Percentiles rank a stretch among this genome's conserved stretches.
phyloP scores from a whole-genome alignment of 2,888 invertebrate species.

The Hyalella azteca region DNA sequence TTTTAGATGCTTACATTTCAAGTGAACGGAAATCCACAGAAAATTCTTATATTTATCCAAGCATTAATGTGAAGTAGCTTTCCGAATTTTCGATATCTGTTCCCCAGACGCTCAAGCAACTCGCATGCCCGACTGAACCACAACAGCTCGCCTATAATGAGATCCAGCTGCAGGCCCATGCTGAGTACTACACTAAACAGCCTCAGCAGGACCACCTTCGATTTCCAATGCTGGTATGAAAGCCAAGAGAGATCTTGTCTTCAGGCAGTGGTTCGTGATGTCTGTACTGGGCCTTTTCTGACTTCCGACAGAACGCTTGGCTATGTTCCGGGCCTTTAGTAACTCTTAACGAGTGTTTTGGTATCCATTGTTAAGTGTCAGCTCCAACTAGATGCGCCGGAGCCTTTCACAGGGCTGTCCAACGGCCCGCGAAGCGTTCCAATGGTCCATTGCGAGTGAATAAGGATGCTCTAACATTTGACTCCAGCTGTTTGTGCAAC shows the following conservation, averaged over 20 bases:
- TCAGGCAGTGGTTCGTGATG: background rate
- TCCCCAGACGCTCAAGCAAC: too few relatives aligned
- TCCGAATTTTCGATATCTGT: too few relatives aligned
- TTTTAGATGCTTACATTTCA: too few relatives aligned
- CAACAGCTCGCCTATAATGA: background rate
- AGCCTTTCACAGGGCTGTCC: background rate
- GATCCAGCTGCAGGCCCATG: background rate
- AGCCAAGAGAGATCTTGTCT: background rate
- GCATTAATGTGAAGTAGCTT: too few relatives aligned
- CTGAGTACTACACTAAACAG: conserved; percentile 16
- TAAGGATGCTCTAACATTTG: background rate
- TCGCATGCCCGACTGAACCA: background rate
- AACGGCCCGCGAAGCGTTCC: background rate
- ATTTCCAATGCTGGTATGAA: background rate
- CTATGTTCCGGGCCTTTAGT: background rate
- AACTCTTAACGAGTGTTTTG: background rate
- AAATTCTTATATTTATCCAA: too few relatives aligned
- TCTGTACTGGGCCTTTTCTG: background rate
- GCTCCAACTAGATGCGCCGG: background rate
- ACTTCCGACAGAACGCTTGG: background rate
- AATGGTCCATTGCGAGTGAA: conserved; percentile 17
- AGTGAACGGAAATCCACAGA: too few relatives aligned
- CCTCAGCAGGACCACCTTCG: background rate
- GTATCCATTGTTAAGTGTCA: conserved; percentile 2
- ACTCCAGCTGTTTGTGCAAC: background rate